phyloP scores from a whole-genome alignment of 2,113 vertebrate genomes.

The Rhinolophus sinicus region DNA sequence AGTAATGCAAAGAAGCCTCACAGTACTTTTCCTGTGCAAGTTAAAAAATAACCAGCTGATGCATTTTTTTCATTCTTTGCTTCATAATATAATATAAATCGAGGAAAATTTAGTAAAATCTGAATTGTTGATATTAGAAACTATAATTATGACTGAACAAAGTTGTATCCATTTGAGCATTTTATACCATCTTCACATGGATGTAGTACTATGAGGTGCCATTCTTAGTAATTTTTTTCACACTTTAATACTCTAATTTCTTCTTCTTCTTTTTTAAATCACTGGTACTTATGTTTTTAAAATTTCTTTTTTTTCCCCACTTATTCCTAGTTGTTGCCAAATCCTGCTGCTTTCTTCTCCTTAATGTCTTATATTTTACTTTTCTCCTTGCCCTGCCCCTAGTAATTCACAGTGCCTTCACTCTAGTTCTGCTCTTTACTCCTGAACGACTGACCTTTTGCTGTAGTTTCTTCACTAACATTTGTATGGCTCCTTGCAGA shows the following conservation, averaged over 20 bases:
- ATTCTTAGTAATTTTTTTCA: background rate
- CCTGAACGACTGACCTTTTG: background rate
- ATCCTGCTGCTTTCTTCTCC: background rate
- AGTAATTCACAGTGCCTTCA: background rate
- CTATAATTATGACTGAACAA: background rate
- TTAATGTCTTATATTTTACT: background rate
- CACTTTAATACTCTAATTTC: background rate
- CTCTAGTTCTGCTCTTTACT: background rate
- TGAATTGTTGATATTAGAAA: background rate
- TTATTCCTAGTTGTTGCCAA: background rate
- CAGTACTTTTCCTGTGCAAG: background rate
- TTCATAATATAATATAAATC: background rate
- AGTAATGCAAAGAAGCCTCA: background rate
- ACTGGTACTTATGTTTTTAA: background rate
- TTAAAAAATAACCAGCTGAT: background rate
- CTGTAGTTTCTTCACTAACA: background rate
- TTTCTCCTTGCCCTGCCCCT: background rate
- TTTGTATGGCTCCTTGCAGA: background rate
- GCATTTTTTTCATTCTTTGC: background rate
- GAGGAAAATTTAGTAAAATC: background rate
- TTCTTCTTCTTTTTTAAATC: background rate
- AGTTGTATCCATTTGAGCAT: background rate
- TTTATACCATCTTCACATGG: conserved; percentile 11
- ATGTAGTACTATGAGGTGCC: background rate
- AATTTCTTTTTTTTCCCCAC: background rate